A percentile compares a stretch with the other conserved stretches of the same genome.
phyloP scores from a whole-genome alignment of 2,113 vertebrate genomes.

The Leucopternis melanops region DNA sequence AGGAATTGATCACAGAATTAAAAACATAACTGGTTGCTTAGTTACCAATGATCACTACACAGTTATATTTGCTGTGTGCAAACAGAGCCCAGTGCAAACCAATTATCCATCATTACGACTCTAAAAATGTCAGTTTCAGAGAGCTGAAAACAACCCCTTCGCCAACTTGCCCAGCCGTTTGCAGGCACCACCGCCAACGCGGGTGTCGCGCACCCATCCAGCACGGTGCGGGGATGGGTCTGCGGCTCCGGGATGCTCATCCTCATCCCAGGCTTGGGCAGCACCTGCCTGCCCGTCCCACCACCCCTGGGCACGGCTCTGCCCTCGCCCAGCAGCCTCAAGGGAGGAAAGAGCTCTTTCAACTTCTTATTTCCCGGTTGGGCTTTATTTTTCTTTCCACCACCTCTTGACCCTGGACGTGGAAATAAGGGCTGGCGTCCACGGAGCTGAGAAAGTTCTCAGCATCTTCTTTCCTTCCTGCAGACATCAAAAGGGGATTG shows the following conservation, averaged over 20 bases:
- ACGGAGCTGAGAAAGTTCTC: conserved; percentile 65
- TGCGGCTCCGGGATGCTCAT: background rate
- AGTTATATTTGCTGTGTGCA: conserved; percentile 29
- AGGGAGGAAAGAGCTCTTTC: conserved; percentile 50
- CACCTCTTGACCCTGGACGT: conserved; percentile 61
- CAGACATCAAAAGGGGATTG: conserved; percentile 51
- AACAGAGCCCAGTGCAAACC: conserved; percentile 19
- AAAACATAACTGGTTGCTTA: conserved; percentile 54
- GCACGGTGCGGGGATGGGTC: background rate
- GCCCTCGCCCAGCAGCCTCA: background rate
- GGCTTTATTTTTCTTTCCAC: conserved; percentile 55
- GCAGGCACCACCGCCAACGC: fast-evolving
- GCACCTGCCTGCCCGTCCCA: background rate
- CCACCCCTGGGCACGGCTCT: background rate
- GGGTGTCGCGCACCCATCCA: background rate
- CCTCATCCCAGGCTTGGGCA: background rate
- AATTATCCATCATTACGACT: conserved; percentile 27
- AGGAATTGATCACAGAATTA: conserved; percentile 46
- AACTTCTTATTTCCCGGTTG: conserved; percentile 28
- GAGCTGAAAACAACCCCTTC: background rate
- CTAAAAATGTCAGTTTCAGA: background rate
- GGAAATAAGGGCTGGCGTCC: conserved; percentile 44
- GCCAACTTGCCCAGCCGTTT: background rate
- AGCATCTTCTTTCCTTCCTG: conserved; percentile 71
- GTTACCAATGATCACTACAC: conserved; percentile 24